phyloP scores from a whole-genome alignment of 2,113 vertebrate genomes.

The Paramisgurnus dabryanus region DNA sequence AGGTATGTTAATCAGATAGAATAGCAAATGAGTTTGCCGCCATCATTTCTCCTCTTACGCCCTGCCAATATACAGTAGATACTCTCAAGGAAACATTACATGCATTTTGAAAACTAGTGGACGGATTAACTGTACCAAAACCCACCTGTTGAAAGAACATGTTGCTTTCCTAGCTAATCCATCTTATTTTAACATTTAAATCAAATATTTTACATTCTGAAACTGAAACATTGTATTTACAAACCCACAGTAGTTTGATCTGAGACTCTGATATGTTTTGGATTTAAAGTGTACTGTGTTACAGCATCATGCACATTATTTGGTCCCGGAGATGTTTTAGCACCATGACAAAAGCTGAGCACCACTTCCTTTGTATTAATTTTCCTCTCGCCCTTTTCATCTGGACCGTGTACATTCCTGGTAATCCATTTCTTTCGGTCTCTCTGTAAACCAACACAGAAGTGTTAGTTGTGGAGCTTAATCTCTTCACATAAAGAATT shows the following conservation, averaged over 20 bases:
- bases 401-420: slow-evolving; percentile 32
- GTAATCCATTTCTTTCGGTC: slow-evolving; percentile 45
- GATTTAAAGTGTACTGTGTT: slow-evolving; percentile 11
- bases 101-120: slow-evolving; percentile 75
- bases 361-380: slow-evolving; percentile 42
- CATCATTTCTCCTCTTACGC: slow-evolving; percentile 57
- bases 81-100: slow-evolving; percentile 21
- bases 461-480: neutral
- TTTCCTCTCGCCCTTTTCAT: slow-evolving; percentile 42
- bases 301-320: slow-evolving; percentile 26
- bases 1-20: slow-evolving; percentile 81
- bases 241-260: neutral
- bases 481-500: neutral
- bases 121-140: neutral
- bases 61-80: slow-evolving; percentile 11
- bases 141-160: neutral
- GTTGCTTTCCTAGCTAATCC: neutral
- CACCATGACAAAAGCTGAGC: slow-evolving; percentile 9
- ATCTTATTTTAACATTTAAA: too few relatives aligned
- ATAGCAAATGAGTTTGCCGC: slow-evolving; percentile 55
- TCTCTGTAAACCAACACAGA: slow-evolving; percentile 18
- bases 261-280: neutral
- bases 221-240: too few relatives aligned
- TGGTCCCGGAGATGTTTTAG: slow-evolving; percentile 27
- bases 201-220: too few relatives aligned